Evolutionary conservation across 2,797 vertebrate genomes (phyloP), one percentile per base, ranked within the genome.

Genomic region (Heterohyrax brucei): DNA sequence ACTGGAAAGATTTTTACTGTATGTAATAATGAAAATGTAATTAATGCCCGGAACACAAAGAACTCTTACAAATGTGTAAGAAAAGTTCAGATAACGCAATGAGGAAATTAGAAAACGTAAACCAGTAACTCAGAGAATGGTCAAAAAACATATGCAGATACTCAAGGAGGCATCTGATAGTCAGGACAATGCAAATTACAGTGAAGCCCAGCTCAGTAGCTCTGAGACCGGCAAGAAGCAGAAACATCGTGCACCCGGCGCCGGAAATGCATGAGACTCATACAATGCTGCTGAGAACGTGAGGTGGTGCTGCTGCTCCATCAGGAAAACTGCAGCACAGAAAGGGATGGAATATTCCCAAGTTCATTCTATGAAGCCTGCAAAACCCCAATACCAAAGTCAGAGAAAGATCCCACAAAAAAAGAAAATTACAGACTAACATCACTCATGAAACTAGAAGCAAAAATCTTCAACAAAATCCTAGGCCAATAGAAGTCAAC

Each of bases 41-140:
- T 64, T 64, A 82, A 56, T 78, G 78, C 33, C 70, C 44, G 92
- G 53, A 82, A 46, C 78, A 94, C 73, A 73, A 85, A 75, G 22
- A 88, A 93, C 14, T 44, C 44, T 48, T 89, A 22, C 33, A 91
- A 73, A 81, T 50, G 76, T 86, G 18, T 88, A 81, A 91, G 61
- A 87, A 92, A 95, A 84, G 88, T 26, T 26, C 44, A 84, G 86
- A 84, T 28, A 87, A 70, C 28, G n/a, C 21, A 44, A 93, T 89
- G 56, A n/a, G 39, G 79, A 93, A 93, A 77, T 66, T 7, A 78
- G 46, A 76, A 86, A 93, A 82, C n/a, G 39, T 77, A 85, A 95
- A 91, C 4, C 73, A 12, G 30, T 22, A 89, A 82, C 92, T 93
- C 22, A 94, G 2, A 64, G 46, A 91, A 70, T 76, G 3, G 72